Evolutionary conservation across 2,113 vertebrate genomes (phyloP), one percentile per base, ranked within the genome.

Genomic region (Sula dactylatra): DNA sequence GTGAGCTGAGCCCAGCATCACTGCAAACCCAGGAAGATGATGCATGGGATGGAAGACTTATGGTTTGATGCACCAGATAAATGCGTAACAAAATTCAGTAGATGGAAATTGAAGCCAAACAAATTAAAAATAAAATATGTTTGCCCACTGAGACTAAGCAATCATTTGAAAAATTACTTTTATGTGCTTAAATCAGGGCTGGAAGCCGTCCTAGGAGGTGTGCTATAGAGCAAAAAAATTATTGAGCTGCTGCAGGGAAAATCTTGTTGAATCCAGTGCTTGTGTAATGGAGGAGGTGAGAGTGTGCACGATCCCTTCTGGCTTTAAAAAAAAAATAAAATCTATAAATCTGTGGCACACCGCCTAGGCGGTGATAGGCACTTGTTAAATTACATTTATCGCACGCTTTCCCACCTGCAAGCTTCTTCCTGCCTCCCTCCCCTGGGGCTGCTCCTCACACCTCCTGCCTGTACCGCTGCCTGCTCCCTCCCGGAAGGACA

Each of bases 91-190:
- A 58, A 82, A 82, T 86, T 44, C 54, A 54, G 14, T 31, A 42
- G 49, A n/a, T 77, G 54, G 78, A 90, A 93, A 70, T 36, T 50
- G 55, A 86, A 83, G 71, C 66, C 62, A 90, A 93, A 73, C 54
- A 80, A 86, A 85, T 88, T 85, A 88, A 94, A 96, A 95, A 92
- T 82, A 91, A 82, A 90, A 82, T 56, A 65, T 19, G 49, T 95
- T 95, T 96, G 71, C 50, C 55, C 49, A 29, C 58, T 55, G 85
- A 94, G 70, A 55, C 27, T 73, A 80, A 90, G 50, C 26, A 93
- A 83, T 88, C 16, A 58, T 88, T 69, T 88, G 79, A 62, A 94
- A 88, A 90, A 82, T 91, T 92, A 79, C 34, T 93, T 78, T 70
- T 56, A 27, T 34, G 36, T 73, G 62, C 58, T 95, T 83, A 94